Percentiles rank a stretch among this genome's conserved stretches.
phyloP scores from a whole-genome alignment of 2,113 vertebrate species.

The Campylomormyrus numenius region DNA sequence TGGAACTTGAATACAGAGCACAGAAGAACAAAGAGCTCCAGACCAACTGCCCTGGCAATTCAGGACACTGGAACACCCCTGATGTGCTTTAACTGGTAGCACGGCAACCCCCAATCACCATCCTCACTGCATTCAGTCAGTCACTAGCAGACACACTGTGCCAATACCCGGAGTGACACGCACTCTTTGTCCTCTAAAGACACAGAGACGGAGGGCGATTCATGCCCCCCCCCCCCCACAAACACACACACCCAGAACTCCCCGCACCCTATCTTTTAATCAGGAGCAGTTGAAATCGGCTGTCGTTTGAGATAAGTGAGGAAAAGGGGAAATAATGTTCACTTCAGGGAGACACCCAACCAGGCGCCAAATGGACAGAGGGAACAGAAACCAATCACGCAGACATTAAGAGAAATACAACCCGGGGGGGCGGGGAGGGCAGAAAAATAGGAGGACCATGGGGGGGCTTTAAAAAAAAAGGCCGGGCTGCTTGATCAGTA shows the following conservation, averaged over 20 bases:
- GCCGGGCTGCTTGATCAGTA: conserved; percentile 62
- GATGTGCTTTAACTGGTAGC: background rate
- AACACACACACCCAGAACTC: background rate
- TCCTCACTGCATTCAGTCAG: background rate
- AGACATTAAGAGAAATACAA: conserved; percentile 22
- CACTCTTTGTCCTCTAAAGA: background rate
- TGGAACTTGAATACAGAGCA: background rate
- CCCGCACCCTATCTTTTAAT: conserved; percentile 8
- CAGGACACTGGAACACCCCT: background rate
- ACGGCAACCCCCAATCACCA: background rate
- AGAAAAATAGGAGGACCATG: background rate
- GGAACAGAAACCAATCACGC: conserved; percentile 13
- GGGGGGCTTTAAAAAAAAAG: background rate
- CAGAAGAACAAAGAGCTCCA: background rate
- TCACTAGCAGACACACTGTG: background rate
- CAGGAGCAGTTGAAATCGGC: background rate
- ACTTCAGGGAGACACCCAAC: conserved; percentile 10
- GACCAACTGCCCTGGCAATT: background rate
- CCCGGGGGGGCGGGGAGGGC: background rate
- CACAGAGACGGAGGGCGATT: background rate
- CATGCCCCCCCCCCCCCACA: background rate
- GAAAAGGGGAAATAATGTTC: background rate
- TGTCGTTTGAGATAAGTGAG: background rate
- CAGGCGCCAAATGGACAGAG: background rate
- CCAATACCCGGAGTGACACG: background rate